Evolutionary conservation across 2,888 invertebrate species (phyloP), one percentile per base, ranked within the genome.

Genomic region (Noctua janthe): DNA sequence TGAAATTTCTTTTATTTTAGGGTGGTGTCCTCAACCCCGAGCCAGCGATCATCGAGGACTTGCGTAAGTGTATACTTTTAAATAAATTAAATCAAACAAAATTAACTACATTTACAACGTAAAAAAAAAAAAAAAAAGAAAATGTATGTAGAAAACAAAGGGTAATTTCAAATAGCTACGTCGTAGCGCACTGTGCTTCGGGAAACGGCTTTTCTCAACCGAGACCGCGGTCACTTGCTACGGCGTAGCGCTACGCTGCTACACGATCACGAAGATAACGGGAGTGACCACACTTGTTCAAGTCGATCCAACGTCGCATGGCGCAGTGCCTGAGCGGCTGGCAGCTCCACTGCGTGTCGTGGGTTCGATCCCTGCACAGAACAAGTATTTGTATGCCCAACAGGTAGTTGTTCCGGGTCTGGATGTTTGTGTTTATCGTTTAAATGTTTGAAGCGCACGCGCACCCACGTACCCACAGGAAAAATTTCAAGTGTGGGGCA

Each of bases 21-120:
- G 89, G 87, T 56, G 87, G 81, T 51, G 29, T 71, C 56, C 1
- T 81, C 23, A 70, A 66, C 47, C 23, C 72, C 20, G 72, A 87
- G 56, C 87, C 87, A 11, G 86, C 81, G 17, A 69, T 88, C 17
- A 84, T 90, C 39, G 89, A 90, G 47, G 90, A 88, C 20, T 73
- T 90, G 66, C 72, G 90, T 91, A 39, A 89, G 78, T 74, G 13
- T 70, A 59, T 54, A 43, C 0, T n/a, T 47, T 13, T 8, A 47
- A n/a, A 67, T 7, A 62, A 62, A 59, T n/a, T 4, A 23, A n/a
- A 56, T 5, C 11, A 13, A 59, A n/a, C 5, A n/a, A n/a, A 59
- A 56, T 20, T 20, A 54, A 54, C 20, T 29, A 62, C 2, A 4
- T 29, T 7, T 11, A 66, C 0, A 43, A 23, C 5, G 0, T 1